These are phyloP conservation scores for Sarcophaga caerulescens DNA, from an alignment of 2,888 invertebrate genomes.

Conservation along the genomic window DNA sequence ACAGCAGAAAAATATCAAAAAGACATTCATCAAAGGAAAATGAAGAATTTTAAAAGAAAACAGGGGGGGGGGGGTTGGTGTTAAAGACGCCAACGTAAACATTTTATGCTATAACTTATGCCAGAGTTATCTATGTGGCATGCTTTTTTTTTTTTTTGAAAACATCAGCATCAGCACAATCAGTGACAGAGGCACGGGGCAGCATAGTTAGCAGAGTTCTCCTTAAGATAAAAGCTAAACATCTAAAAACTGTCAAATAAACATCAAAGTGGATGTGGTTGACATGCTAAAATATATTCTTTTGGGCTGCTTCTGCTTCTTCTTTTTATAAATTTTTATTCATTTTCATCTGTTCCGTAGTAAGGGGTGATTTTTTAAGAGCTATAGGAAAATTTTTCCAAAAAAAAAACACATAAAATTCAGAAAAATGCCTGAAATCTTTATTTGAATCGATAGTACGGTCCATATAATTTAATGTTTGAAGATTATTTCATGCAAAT, in stretches of 20 bases:
- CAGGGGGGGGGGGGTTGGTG: neutral
- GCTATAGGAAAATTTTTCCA: too few species aligned
- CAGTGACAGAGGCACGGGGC: neutral
- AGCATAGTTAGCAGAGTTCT: constrained; percentile 3
- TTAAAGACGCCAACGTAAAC: constrained; percentile 43
- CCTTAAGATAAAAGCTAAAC: constrained; percentile 75
- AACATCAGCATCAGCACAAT: neutral
- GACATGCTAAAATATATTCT: constrained; percentile 74
- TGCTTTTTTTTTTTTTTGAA: neutral
- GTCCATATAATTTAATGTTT: too few species aligned
- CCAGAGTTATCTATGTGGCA: neutral
- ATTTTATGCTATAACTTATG: constrained; percentile 6
- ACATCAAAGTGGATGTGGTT: constrained; percentile 79
- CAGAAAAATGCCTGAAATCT: too few species aligned
- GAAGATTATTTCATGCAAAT: too few species aligned
- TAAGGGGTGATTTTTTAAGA: too few species aligned
- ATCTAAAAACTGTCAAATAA: constrained; percentile 77
- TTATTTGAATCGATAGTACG: too few species aligned
- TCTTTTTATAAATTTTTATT: neutral
- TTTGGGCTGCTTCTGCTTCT: neutral
- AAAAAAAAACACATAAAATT: too few species aligned
- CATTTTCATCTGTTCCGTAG: neutral
- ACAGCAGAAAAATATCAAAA: constrained; percentile 25
- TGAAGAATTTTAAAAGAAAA: constrained; percentile 26
- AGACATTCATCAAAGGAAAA: constrained; percentile 57